Evolutionary conservation across 2,888 invertebrate genomes (phyloP), one percentile per base, ranked within the genome.

Genomic region (Apotomis turbidana): DNA sequence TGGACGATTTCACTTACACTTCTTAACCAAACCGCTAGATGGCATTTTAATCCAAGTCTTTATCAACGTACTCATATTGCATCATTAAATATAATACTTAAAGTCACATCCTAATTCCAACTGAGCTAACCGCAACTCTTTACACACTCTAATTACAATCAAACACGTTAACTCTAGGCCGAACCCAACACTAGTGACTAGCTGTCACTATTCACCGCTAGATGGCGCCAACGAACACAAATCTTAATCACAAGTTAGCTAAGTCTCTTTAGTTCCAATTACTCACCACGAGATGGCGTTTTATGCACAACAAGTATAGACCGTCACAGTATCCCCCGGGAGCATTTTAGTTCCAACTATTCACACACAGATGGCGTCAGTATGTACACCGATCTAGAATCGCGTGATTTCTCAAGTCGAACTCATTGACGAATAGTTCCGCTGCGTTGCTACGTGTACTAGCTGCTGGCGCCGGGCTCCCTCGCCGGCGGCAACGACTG

Each of bases 401-500:
- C 36, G 12, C 36, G 12, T 49, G 36, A 4, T 36, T 5, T 1
- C 4, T 3, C 27, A 27, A 57, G 38, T n/a, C n/a, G 38, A 58
- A 58, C 49, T 49, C 10, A 49, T 49, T 49, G 49, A 10, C n/a
- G n/a, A 38, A 27, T 27, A 12, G 6, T 38, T 38, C 10, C 70
- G 46, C 13, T 41, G 51, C 66, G 54, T 15, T 66, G 62, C 70
- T 71, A 70, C 71, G 71, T 87, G 52, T 68, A 90, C 89, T 93
- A 93, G 91, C 91, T 93, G 64, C 91, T 89, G 46, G 80, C 79
- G 12, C 80, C 83, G 46, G 85, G 80, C 13, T 90, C 89, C 3
- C 88, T 81, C 44, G 83, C 63, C 10, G 83, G 90, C 6, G 92
- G 91, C 8, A 91, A 78, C 38, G 91, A 91, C 66, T 91, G 91